phyloP scores from a whole-genome alignment of 2,797 vertebrate species.

The Lophius americanus region DNA sequence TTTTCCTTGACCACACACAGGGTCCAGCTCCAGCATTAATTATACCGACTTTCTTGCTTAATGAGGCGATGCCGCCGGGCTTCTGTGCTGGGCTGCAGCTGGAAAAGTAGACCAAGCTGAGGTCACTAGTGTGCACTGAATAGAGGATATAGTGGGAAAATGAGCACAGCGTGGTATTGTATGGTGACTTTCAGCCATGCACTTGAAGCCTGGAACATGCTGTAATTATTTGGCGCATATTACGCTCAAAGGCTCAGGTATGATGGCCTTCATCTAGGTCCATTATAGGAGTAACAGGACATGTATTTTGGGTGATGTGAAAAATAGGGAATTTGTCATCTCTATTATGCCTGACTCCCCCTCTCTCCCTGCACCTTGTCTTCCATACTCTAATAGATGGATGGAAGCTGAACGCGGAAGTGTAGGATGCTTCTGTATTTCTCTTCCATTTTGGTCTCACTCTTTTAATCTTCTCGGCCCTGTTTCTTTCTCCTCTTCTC shows the following conservation, averaged over 20 bases:
- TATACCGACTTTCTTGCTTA: slow-evolving; percentile 50
- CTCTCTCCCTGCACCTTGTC: slow-evolving; percentile 36
- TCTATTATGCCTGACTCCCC: slow-evolving; percentile 23
- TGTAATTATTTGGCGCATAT: slow-evolving; percentile 16
- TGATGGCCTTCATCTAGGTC: slow-evolving; percentile 10
- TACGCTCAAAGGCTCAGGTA: slow-evolving; percentile 1
- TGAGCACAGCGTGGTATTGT: slow-evolving; percentile 36
- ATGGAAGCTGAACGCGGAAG: slow-evolving; percentile 55
- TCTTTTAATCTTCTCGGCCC: slow-evolving; percentile 25
- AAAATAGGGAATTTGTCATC: slow-evolving; percentile 20
- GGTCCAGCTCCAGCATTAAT: slow-evolving; percentile 31
- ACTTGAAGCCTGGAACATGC: neutral
- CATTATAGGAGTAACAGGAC: slow-evolving; percentile 15
- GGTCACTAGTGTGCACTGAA: slow-evolving; percentile 49
- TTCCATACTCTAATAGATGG: slow-evolving; percentile 60
- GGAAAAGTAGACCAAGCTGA: slow-evolving; percentile 37
- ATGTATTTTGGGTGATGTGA: slow-evolving; percentile 29
- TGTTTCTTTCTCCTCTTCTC: slow-evolving; percentile 36
- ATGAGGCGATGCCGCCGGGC: slow-evolving; percentile 52
- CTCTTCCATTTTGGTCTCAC: neutral
- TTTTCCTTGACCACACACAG: slow-evolving; percentile 32
- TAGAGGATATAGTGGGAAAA: slow-evolving; percentile 29
- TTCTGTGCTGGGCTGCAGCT: slow-evolving; percentile 49
- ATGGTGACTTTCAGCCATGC: slow-evolving; percentile 20
- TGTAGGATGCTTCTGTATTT: slow-evolving; percentile 52